A percentile compares a stretch with the other conserved stretches of the same genome.
Conservation (phyloP, 1,140 invertebrate species). For the Batillaria attramentaria region DNA sequence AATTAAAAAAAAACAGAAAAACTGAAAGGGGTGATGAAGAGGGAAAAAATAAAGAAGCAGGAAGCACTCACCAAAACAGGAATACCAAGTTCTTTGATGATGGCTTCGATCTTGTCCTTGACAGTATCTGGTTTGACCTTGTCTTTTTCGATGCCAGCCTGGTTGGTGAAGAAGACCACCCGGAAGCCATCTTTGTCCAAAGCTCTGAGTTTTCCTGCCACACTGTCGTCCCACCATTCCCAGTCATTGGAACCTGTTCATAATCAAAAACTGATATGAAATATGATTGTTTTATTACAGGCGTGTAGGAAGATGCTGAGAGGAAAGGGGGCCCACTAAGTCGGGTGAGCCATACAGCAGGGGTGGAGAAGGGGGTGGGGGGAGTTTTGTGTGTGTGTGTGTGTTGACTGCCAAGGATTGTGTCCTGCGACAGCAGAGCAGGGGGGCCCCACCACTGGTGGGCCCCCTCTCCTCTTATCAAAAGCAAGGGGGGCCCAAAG, state of each 20-base stretch:
- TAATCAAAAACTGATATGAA: not conserved
- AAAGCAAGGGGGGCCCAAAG: too few species aligned
- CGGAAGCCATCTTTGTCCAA: conserved; percentile 61
- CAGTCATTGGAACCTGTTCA: conserved; percentile 61
- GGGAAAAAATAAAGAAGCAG: too few species aligned
- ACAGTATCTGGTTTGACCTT: conserved; percentile 63
- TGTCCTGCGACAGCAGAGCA: too few species aligned
- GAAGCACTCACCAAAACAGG: conserved; percentile 61
- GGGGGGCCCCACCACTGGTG: too few species aligned
- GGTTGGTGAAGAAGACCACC: conserved; percentile 68
- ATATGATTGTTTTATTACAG: too few species aligned
- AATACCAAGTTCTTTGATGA: conserved; percentile 60
- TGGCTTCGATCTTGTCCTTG: conserved; percentile 64
- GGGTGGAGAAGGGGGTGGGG: too few species aligned
- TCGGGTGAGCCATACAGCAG: too few species aligned
- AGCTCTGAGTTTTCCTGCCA: conserved; percentile 58
- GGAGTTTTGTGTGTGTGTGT: too few species aligned
- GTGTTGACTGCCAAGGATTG: too few species aligned
- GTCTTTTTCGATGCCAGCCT: conserved; percentile 68
- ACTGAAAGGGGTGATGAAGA: not conserved
- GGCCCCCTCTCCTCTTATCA: too few species aligned
- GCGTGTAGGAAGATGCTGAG: too few species aligned
- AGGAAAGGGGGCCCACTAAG: too few species aligned
- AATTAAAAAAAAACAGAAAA: not conserved
- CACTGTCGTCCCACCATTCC: conserved; percentile 65